These are phyloP conservation scores for Centropus bengalensis DNA, from an alignment of 2,113 vertebrate species.

Conservation along the genomic window DNA sequence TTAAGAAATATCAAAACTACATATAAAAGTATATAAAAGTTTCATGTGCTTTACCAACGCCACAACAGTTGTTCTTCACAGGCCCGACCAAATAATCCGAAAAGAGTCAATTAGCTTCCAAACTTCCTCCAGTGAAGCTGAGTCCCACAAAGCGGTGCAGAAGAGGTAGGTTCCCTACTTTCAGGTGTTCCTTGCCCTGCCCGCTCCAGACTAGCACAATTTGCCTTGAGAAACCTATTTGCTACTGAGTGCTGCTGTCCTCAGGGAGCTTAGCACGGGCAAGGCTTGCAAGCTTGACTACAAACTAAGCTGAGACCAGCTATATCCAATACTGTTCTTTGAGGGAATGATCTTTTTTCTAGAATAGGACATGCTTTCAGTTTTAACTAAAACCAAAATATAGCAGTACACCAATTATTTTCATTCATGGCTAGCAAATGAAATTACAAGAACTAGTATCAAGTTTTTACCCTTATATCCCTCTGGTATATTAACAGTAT, in stretches of 20 bases:
- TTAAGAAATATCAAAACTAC: background rate
- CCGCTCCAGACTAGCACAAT: background rate
- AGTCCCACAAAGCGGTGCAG: background rate
- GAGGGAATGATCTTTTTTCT: background rate
- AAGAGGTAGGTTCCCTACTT: background rate
- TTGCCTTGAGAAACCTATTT: background rate
- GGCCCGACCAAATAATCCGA: background rate
- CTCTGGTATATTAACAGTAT: background rate
- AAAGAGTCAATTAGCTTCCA: background rate
- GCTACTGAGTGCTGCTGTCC: background rate
- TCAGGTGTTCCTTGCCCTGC: background rate
- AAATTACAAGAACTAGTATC: background rate
- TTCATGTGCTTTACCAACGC: background rate
- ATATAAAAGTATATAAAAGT: background rate
- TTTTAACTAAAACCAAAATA: background rate
- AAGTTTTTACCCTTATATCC: background rate
- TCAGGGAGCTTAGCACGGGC: background rate
- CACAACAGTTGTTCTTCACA: background rate
- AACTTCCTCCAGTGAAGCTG: background rate
- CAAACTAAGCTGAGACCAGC: accelerated
- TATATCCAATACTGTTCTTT: accelerated
- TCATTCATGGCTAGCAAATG: background rate
- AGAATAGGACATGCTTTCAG: background rate
- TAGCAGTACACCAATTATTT: background rate
- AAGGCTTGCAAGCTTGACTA: background rate